Evolutionary conservation across 1,140 invertebrate genomes (phyloP).

Genomic region (Monomorium pharaonis): DNA sequence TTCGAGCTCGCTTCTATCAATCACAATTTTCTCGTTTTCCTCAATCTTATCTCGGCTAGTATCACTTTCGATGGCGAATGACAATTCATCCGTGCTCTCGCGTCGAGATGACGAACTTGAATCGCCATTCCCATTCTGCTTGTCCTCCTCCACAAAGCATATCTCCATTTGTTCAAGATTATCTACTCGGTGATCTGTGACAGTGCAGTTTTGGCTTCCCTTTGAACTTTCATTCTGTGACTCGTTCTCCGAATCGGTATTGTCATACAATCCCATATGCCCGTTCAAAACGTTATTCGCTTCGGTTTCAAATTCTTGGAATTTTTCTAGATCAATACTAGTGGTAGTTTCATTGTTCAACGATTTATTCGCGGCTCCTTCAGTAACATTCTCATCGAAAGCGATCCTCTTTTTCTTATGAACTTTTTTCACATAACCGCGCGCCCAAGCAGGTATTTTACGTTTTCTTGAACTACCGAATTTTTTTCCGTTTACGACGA

Average conservation of each 20-base stretch:
- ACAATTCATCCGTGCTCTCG: slow-evolving; percentile 79
- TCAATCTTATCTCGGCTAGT: slow-evolving; percentile 76
- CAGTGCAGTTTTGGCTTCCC: slow-evolving; percentile 53
- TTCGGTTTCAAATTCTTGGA: slow-evolving; percentile 82
- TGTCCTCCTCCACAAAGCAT: slow-evolving; percentile 62
- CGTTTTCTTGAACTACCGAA: slow-evolving; percentile 78
- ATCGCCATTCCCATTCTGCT: slow-evolving; percentile 61
- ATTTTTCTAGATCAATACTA: slow-evolving; percentile 81
- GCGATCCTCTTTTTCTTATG: slow-evolving; percentile 83
- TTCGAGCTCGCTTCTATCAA: slow-evolving; percentile 87
- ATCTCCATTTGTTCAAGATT: slow-evolving; percentile 66
- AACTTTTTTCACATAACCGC: slow-evolving; percentile 82
- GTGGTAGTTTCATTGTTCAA: slow-evolving; percentile 66
- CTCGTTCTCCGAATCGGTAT: slow-evolving; percentile 79
- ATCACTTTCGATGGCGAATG: slow-evolving; percentile 80
- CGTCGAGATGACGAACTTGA: slow-evolving; percentile 73
- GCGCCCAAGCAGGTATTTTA: slow-evolving; percentile 81
- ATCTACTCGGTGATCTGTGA: slow-evolving; percentile 52
- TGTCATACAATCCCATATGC: slow-evolving; percentile 75
- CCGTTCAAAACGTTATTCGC: slow-evolving; percentile 80
- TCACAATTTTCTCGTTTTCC: slow-evolving; percentile 85
- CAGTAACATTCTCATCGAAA: slow-evolving; percentile 76
- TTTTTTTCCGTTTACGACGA: slow-evolving; percentile 78
- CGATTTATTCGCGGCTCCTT: slow-evolving; percentile 62
- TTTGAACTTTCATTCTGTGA: slow-evolving; percentile 72